These are phyloP conservation scores for Uloborus plumipes DNA, from an alignment of 2,888 invertebrate species.

Conservation along the genomic window DNA sequence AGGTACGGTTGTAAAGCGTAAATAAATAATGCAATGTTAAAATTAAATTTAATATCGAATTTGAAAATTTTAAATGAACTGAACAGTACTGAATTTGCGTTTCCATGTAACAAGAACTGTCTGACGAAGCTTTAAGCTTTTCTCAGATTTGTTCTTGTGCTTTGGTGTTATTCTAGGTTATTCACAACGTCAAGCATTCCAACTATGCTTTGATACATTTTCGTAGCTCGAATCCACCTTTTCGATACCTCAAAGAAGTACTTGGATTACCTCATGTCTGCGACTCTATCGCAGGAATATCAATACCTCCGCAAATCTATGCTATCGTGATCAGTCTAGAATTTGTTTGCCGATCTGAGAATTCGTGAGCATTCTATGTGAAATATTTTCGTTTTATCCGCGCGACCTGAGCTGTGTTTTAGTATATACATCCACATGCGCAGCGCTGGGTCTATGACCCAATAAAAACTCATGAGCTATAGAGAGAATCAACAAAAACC, in stretches of 20 bases:
- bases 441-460: slow-evolving; percentile 50
- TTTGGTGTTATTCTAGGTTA: no score
- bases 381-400: slow-evolving; percentile 46
- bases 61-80: no score
- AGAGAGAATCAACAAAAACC: slow-evolving; percentile 49
- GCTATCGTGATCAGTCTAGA: neutral
- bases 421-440: slow-evolving; percentile 47
- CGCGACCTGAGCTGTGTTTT: slow-evolving; percentile 51
- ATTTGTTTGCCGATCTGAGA: slow-evolving; percentile 21
- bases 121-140: no score
- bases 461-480: slow-evolving; percentile 54
- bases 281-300: slow-evolving; percentile 24
- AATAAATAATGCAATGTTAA: no score
- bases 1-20: no score
- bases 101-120: no score
- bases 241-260: slow-evolving; percentile 50
- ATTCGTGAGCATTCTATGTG: slow-evolving; percentile 44
- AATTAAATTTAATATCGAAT: no score
- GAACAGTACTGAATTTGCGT: no score
- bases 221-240: neutral
- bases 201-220: no score
- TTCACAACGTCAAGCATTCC: no score
- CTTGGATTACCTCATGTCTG: slow-evolving; percentile 56
- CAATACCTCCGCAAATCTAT: slow-evolving; percentile 10
- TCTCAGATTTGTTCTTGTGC: no score